Evolutionary conservation across 92 coral and sea anemone genomes (phyloP), one percentile per base, ranked within the genome.

Genomic region (Montipora capitata): DNA sequence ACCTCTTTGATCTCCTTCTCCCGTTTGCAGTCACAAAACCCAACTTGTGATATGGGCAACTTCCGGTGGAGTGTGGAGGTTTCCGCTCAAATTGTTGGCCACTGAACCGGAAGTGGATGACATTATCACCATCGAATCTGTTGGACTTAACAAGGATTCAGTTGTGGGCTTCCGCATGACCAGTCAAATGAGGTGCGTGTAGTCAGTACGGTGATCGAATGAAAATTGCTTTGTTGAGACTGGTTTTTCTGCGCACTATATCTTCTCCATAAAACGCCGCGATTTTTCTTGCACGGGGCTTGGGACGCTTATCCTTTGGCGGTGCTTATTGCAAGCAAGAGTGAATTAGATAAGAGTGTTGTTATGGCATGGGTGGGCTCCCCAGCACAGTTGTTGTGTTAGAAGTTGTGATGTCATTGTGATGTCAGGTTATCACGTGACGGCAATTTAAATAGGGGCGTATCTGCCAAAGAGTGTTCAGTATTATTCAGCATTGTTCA

Each of bases 51-150:
- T 97, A 54, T 92, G 96, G 16, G 99, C 98, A 10, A 93, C 95
- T n/a, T 94, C 98, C 15, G 99, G 99, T 81, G 99, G 99, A 16
- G 98, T 97, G 2, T 97, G 99, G 99, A 90, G 98, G 87, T 97
- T 97, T 72, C 99, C 99, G 15, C 73, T 97, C 44, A 91, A 94
- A 76, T 87, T 96, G 89, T 66, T 93, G 77, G 99, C 99, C 40
- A 92, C 98, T 7, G 99, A 96, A 87, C 96, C 99, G 40, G 99
- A 94, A 69, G 98, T 97, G 7, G 99, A 97, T 77, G 99, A 97
- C 87, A 94, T 91, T 38, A 97, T 97, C 40, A 92, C 91, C 40
- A 92, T 97, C 67, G 99, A 97, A 74, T 96, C 99, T 14, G 99
- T 88, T 14, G 99, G 99, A 18, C 93, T 97, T 8, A 94, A 96